Base-by-base conservation (phyloP, 2,113 vertebrate genomes). In the Pelobates fuscus region DNA sequence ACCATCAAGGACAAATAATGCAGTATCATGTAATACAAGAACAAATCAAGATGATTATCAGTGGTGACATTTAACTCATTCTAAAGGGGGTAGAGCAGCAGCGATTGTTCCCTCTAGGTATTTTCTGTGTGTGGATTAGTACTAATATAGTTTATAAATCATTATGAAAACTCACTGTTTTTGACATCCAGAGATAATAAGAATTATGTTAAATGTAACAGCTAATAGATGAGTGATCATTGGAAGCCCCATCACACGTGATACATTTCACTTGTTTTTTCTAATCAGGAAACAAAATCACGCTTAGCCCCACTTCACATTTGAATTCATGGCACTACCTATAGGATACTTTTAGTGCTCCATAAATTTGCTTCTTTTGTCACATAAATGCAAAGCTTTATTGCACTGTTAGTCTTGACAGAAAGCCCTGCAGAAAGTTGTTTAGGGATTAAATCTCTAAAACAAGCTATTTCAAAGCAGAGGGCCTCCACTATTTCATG, bases 401-500 rank as follows among this genome's bases (percentile, higher is more conserved):
- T 92, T 92, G 83, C 88, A 86, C 86, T 55, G 84, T 90, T 90
- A 91, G 89, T 85, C 87, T 87, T 91, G 91, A 91, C 86, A 88
- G 87, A 92, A 91, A 90, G 88, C 91, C 82, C 84, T 84, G 85
- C 82, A 83, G 86, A 92, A 91, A 92, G 90, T 92, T 92, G 88
- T 89, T 92, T 91, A 87, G 90, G 86, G 89, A 92, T 92, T 92
- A 91, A 90, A 91, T 89, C 89, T 91, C 88, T 90, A 90, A 92
- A 92, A 86, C 87, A 89, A 87, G 89, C 91, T 88, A 89, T 92
- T 91, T 88, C 89, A 84, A 91, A 91, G 88, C 88, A 87, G 87
- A 89, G 83, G 84, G 82, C 80, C 89, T 86, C 88, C 89, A 87
- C 87, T 92, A 91, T 93, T 92, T 92, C 90, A 92, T 89, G 90